Conservation (phyloP, 2,797 vertebrate species). For the Mormyrops attenuatus region DNA sequence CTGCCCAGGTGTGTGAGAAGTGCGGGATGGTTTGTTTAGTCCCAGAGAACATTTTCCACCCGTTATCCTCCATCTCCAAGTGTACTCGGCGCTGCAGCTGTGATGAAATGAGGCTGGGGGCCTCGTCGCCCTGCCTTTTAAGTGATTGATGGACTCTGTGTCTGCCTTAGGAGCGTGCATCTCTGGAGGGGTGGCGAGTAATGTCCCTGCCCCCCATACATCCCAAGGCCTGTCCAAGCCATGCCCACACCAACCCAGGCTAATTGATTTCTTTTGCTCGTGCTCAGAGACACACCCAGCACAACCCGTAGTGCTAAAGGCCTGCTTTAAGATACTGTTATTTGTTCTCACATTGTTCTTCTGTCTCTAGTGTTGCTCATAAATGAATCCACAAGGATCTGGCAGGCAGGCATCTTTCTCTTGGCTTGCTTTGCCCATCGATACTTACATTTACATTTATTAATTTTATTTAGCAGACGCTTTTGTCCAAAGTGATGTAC, state of each 20-base stretch:
- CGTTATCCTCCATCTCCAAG: neutral
- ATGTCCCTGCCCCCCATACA: conserved; percentile 55
- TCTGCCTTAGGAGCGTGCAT: conserved; percentile 50
- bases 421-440: neutral
- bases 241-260: neutral
- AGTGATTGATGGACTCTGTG: conserved; percentile 64
- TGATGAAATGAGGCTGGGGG: neutral
- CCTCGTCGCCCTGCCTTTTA: conserved; percentile 38
- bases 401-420: neutral
- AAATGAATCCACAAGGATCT: neutral
- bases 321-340: neutral
- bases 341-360: neutral
- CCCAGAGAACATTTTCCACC: neutral
- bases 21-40: neutral
- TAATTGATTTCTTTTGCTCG: neutral
- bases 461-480: neutral
- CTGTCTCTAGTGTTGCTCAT: neutral
- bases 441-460: neutral
- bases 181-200: conserved; percentile 57
- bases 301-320: neutral
- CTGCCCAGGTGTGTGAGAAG: neutral
- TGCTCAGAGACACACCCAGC: neutral
- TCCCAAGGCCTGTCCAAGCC: neutral
- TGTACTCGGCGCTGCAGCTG: neutral
- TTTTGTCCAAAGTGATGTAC: neutral